Percentiles rank a stretch among this genome's conserved stretches.
These are phyloP conservation scores for Phaonia tiefii DNA, from an alignment of 2,888 invertebrate species.

Conservation along the genomic window DNA sequence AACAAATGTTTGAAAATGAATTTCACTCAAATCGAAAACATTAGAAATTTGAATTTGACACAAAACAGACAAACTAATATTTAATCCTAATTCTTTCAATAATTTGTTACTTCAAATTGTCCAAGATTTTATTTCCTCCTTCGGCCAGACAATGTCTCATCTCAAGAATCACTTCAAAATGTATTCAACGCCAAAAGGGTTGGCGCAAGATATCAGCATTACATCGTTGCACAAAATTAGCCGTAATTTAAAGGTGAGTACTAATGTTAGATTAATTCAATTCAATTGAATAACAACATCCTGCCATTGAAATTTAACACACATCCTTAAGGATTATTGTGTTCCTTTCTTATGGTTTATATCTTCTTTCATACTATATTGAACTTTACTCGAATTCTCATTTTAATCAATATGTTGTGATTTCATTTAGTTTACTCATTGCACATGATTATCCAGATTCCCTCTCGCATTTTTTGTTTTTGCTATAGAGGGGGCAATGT, in stretches of 20 bases:
- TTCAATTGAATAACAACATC: too few relatives aligned
- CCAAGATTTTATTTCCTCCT: too few relatives aligned
- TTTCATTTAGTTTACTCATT: constrained; percentile 33
- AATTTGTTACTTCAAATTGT: too few relatives aligned
- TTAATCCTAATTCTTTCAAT: too few relatives aligned
- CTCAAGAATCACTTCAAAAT: constrained; percentile 31
- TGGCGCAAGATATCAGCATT: constrained; percentile 13
- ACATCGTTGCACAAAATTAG: constrained; percentile 56
- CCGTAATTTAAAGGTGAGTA: constrained; percentile 45
- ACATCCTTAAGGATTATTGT: constrained; percentile 8
- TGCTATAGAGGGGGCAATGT: too few relatives aligned
- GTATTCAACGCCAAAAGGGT: not conserved
- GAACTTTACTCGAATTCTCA: not conserved
- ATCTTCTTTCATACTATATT: not conserved
- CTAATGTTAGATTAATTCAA: not conserved
- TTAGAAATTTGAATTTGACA: not conserved
- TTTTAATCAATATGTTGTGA: too few relatives aligned
- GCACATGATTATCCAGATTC: constrained; percentile 31
- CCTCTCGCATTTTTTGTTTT: too few relatives aligned
- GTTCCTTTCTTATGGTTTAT: constrained; percentile 50
- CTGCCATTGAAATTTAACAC: too few relatives aligned
- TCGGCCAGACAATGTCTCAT: constrained; percentile 42
- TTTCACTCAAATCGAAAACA: not conserved
- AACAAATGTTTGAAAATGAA: not conserved
- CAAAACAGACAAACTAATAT: too few relatives aligned